Percentiles rank a stretch among this genome's conserved stretches.
These are phyloP conservation scores for Drosophila buzzatii DNA, from an alignment of 2,888 invertebrate genomes.

Conservation along the genomic window DNA sequence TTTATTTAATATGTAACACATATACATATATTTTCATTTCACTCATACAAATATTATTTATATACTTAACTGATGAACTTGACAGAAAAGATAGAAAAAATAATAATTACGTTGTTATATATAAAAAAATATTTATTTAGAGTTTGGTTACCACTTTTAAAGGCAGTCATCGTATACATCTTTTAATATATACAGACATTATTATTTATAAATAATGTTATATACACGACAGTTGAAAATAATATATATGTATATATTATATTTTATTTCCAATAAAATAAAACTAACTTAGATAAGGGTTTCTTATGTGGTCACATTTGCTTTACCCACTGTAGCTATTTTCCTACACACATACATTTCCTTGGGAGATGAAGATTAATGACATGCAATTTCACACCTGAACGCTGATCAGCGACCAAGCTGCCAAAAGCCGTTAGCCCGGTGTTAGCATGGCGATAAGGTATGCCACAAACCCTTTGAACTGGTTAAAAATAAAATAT, in stretches of 20 bases:
- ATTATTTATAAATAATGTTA: not conserved
- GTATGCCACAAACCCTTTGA: slow-evolving; percentile 17
- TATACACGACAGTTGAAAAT: not conserved
- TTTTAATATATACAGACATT: not conserved
- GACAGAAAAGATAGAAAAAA: no score
- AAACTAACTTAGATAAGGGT: not conserved
- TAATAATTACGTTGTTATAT: no score
- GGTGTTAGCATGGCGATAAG: slow-evolving; percentile 32
- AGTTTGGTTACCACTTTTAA: no score
- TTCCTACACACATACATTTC: not conserved
- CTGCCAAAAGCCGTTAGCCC: slow-evolving; percentile 54
- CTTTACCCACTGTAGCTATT: not conserved
- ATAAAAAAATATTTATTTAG: not conserved
- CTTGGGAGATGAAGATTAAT: slow-evolving; percentile 45
- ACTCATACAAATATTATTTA: no score
- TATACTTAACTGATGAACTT: no score
- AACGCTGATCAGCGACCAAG: slow-evolving; percentile 57
- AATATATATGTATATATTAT: not conserved
- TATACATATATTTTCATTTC: not conserved
- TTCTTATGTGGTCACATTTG: not conserved
- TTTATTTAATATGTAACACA: not conserved
- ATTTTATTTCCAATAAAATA: not conserved
- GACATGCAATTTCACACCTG: slow-evolving; percentile 77
- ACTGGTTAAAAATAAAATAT: slow-evolving; percentile 43
- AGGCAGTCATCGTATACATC: no score